A percentile compares a stretch with the other conserved stretches of the same genome.
phyloP scores from a whole-genome alignment of 1,140 invertebrate genomes.

The Lepidurus apus region DNA sequence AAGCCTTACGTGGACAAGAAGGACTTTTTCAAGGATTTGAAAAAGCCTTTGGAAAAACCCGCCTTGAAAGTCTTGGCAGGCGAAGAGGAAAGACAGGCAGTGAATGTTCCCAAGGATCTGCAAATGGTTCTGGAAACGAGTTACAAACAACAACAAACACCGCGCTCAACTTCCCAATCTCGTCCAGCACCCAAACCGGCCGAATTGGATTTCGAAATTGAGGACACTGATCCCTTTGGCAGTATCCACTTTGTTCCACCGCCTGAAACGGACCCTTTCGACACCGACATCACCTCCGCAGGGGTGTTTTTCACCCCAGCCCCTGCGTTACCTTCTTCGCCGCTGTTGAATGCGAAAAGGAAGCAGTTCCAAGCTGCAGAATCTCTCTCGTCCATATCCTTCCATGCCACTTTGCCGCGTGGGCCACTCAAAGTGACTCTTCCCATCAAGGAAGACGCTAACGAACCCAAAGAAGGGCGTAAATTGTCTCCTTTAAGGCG shows the following conservation, averaged over 20 bases:
- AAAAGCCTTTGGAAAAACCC: constrained; percentile 63
- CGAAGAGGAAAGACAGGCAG: constrained; percentile 25
- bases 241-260: constrained; percentile 29
- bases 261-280: constrained; percentile 55
- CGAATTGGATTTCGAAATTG: not conserved
- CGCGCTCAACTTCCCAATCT: constrained; percentile 37
- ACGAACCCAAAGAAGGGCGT: constrained; percentile 26
- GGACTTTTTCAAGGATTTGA: constrained; percentile 88
- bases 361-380: constrained; percentile 37
- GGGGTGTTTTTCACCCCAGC: constrained; percentile 35
- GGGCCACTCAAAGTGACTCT: constrained; percentile 60
- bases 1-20: constrained; percentile 90
- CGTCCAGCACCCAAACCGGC: constrained; percentile 35
- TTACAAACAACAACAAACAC: constrained; percentile 29
- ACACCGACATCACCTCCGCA: constrained; percentile 36
- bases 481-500: not conserved
- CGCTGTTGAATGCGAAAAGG: constrained; percentile 36
- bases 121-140: constrained; percentile 25
- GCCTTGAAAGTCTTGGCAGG: constrained; percentile 27
- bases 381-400: constrained; percentile 17
- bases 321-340: not conserved
- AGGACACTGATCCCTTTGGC: constrained; percentile 57
- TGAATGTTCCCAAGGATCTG: constrained; percentile 19
- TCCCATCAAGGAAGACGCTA: constrained; percentile 42
- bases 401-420: constrained; percentile 20